Base-by-base conservation (phyloP, 2,888 invertebrate genomes). In the Drosophila histrio region DNA sequence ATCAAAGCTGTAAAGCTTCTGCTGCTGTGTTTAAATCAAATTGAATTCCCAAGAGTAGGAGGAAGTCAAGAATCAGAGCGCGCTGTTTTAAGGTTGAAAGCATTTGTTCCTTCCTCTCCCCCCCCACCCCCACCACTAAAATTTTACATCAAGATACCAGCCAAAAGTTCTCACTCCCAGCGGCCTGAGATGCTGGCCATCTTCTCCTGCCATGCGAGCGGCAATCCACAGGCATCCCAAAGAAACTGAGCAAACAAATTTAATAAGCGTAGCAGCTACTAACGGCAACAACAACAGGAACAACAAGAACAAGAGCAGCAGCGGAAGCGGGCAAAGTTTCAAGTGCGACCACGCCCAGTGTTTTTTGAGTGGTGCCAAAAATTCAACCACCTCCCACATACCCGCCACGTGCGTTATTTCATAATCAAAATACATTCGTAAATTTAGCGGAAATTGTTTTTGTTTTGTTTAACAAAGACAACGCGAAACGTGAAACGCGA, bases 401-500 rank as follows among this genome's bases (percentile, higher is more conserved):
- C 22, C 43, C 39, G 44, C 53, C 56, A 71, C 53, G 66, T 72
- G 77, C 77, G 38, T 28, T 54, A 77, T 73, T 73, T 77, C 66
- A 72, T 73, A 73, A 77, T 71, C 72, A 77, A 66, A 76, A 73
- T 54, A 76, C 72, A 73, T 73, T 73, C 66, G 60, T 58, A 71
- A 81, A 78, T 79, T 85, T 74, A 63, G 79, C 72, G 76, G 57
- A 79, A 84, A 78, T 75, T 74, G 62, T 71, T 76, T 64, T 73
- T 64, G 64, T 64, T 73, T 67, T 46, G 38, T 34, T 66, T 50
- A 15, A 38, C 39, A 63, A 80, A 80, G 72, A 68, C 72, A 67
- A 56, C 39, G 63, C 54, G 36, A 34, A 34, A 56, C 39, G 63
- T 52, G 36, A 34, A 34, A 26, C 26, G 22, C 24, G 2, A 24